Evolutionary conservation across 2,113 vertebrate species (phyloP).

Genomic region (Halcyon malimbica): DNA sequence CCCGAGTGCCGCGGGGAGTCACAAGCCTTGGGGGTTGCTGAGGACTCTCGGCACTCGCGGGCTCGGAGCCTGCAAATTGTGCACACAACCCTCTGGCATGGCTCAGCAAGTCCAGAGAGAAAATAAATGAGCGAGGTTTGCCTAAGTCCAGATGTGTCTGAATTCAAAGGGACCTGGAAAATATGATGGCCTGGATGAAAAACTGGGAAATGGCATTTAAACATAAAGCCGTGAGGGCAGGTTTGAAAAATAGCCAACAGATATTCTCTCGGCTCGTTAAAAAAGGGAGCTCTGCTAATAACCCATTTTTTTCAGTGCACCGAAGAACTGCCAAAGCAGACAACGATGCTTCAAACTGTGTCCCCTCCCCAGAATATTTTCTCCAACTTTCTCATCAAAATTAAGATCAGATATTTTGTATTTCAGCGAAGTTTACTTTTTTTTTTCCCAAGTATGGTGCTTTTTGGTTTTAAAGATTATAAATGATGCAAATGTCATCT

Average conservation of each 20-base stretch:
- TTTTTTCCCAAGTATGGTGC: not conserved
- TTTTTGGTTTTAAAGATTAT: not conserved
- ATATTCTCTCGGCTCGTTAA: not conserved
- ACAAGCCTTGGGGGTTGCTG: not conserved
- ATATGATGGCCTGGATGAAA: not conserved
- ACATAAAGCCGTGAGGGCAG: not conserved
- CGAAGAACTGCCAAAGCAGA: not conserved
- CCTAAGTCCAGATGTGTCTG: constrained; percentile 10
- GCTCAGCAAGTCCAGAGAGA: not conserved
- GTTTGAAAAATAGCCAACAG: not conserved
- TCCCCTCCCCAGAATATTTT: not conserved
- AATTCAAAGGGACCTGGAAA: constrained; percentile 26
- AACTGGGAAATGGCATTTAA: not conserved
- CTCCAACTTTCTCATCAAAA: not conserved
- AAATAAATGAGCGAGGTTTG: not conserved
- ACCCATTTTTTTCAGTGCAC: not conserved
- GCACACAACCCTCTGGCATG: not conserved
- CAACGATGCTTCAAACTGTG: not conserved
- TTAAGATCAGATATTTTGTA: not conserved
- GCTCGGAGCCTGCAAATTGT: not conserved
- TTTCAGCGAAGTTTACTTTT: not conserved
- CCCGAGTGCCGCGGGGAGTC: not conserved
- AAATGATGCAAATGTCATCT: not conserved
- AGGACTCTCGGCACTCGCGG: rapidly evolving
- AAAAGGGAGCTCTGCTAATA: not conserved